Evolutionary conservation across 2,113 vertebrate species (phyloP), one percentile per base, ranked within the genome.

Genomic region (Aptenodytes patagonicus): DNA sequence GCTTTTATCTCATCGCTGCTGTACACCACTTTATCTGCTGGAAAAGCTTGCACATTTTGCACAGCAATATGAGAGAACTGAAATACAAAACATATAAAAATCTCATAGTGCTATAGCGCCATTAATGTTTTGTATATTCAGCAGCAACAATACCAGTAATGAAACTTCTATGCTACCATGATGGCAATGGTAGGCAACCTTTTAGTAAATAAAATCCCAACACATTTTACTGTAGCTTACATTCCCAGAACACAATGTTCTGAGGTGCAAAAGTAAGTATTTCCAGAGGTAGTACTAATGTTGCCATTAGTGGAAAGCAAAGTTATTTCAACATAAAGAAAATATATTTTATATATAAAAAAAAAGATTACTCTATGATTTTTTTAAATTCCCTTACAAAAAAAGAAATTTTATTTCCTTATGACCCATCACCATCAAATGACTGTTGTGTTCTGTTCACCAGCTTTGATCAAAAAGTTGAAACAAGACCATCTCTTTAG

Each of bases 51-150:
- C 34, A 21, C 57, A 71, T 85, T 93, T 62, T 96, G 36, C 51
- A 89, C 38, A 47, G 79, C n/a, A 61, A 46, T 71, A 87, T 66
- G 64, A 89, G 17, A 80, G 31, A 85, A 85, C 36, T 76, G 60
- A 91, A 93, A 86, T 60, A 83, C 20, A 77, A 95, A 96, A 79
- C 60, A n/a, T 52, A 80, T 52, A 88, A 85, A 89, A 89, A 92
- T 32, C 70, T 93, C 80, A 55, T 25, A 34, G 62, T 32, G 46
- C 46, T 94, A 69, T 79, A 81, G 51, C 80, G 87, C 58, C 46
- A 69, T 73, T 95, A 84, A 82, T 71, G 52, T 29, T 83, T 77
- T 84, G 52, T 78, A 69, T 87, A 93, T 87, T 90, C 95, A 94
- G 17, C 8, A 84, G n/a, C 58, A 93, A 57, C 89, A 91, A 78